Percentiles rank a stretch among this genome's conserved stretches.
Evolutionary conservation across 2,888 invertebrate genomes (phyloP).

Genomic region (Panopea generosa): DNA sequence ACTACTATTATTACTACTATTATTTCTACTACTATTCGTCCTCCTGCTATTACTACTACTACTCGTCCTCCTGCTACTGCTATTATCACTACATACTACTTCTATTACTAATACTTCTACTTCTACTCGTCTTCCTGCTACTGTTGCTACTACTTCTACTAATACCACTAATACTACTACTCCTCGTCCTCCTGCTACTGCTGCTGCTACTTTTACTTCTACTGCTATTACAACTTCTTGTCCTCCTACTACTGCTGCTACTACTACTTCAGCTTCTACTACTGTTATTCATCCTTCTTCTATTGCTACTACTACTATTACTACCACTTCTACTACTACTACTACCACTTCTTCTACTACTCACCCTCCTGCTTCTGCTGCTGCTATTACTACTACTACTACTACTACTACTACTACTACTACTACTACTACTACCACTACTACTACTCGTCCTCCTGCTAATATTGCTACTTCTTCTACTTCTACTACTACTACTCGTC

Average conservation of each 20-base stretch:
- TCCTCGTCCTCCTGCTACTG: not conserved
- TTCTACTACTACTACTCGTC: not conserved
- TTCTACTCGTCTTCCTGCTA: not conserved
- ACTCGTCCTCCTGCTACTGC: not conserved
- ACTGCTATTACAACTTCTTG: not conserved
- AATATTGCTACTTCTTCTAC: not conserved
- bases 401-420: conserved; percentile 2
- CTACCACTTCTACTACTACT: conserved; percentile 4
- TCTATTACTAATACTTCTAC: conserved; percentile 3
- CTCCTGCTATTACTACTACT: conserved; percentile 4
- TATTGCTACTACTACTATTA: conserved; percentile 2
- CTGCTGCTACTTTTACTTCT: conserved; percentile 1
- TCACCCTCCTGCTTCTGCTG: not conserved
- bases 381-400: not conserved
- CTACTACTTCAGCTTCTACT: not conserved
- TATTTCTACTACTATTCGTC: not conserved
- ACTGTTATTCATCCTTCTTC: not conserved
- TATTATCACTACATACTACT: conserved; percentile 6
- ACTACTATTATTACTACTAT: conserved; percentile 4
- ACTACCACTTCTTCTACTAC: conserved; percentile 1
- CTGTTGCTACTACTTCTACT: conserved; percentile 5
- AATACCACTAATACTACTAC: conserved; percentile 1
- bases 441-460: not conserved
- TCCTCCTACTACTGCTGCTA: not conserved
- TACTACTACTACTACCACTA: conserved; percentile 8